Conservation (phyloP, 2,797 vertebrate genomes). For the Taenioides sp. region DNA sequence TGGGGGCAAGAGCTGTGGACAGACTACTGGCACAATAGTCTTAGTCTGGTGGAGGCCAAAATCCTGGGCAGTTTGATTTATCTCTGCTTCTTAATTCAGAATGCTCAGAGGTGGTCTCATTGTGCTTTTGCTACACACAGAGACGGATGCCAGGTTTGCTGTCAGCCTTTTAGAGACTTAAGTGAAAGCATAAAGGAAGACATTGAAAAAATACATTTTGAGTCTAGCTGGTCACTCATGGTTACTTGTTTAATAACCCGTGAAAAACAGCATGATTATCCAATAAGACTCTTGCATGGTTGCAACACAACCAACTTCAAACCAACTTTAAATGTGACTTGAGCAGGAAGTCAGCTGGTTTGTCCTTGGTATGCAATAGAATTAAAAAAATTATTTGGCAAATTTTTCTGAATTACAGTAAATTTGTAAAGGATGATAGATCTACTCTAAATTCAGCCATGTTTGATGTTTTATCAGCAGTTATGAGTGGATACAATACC, state of each 20-base stretch:
- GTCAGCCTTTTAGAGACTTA: not conserved
- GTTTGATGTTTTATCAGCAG: no score
- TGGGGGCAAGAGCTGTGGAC: constrained; percentile 32
- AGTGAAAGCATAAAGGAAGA: not conserved
- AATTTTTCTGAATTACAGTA: no score
- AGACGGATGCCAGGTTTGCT: constrained; percentile 54
- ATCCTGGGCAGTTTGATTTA: constrained; percentile 62
- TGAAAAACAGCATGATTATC: not conserved
- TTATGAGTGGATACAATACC: not conserved
- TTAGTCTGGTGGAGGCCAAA: constrained; percentile 54
- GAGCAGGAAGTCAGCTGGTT: not conserved
- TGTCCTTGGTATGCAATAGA: not conserved
- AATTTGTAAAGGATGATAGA: no score
- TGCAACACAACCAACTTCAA: no score
- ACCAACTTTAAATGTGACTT: not conserved
- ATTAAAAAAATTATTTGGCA: no score
- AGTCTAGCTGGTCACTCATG: not conserved
- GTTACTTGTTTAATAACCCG: not conserved
- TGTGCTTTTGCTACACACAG: constrained; percentile 58
- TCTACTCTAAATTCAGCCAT: no score
- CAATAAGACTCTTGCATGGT: no score
- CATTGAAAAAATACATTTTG: not conserved
- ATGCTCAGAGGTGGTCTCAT: constrained; percentile 48
- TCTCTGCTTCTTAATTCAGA: constrained; percentile 40
- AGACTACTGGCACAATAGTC: constrained; percentile 29